Evolutionary conservation across 2,113 vertebrate species (phyloP).

Genomic region (Neotragus pygmaeus): DNA sequence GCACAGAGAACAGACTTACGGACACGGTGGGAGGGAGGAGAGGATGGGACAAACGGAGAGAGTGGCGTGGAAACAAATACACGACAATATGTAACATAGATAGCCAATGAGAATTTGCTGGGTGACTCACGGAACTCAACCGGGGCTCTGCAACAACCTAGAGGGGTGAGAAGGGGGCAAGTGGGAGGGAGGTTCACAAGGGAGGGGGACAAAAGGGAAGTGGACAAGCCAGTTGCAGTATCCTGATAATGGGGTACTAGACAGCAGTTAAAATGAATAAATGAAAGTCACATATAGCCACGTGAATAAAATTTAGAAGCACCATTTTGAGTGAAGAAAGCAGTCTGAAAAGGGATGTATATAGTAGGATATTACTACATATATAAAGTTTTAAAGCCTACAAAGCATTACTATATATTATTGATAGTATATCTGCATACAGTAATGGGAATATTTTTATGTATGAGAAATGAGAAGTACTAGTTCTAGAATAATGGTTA

Average conservation of each 20-base stretch:
- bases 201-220: background rate
- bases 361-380: background rate
- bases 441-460: background rate
- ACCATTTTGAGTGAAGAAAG: background rate
- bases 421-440: background rate
- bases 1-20: background rate
- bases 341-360: background rate
- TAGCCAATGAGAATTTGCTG: background rate
- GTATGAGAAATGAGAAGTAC: background rate
- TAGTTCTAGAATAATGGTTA: background rate
- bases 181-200: background rate
- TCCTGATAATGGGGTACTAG: background rate
- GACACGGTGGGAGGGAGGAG: background rate
- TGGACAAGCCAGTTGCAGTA: background rate
- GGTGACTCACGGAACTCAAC: background rate
- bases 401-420: background rate
- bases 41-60: background rate
- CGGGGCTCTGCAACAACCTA: background rate
- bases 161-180: background rate
- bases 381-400: background rate
- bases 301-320: background rate
- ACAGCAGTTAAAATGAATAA: background rate
- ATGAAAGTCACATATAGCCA: background rate
- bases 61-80: background rate
- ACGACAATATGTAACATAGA: rapidly evolving